Base-by-base conservation (phyloP, 2,888 invertebrate genomes). In the Ennomos erosarius region DNA sequence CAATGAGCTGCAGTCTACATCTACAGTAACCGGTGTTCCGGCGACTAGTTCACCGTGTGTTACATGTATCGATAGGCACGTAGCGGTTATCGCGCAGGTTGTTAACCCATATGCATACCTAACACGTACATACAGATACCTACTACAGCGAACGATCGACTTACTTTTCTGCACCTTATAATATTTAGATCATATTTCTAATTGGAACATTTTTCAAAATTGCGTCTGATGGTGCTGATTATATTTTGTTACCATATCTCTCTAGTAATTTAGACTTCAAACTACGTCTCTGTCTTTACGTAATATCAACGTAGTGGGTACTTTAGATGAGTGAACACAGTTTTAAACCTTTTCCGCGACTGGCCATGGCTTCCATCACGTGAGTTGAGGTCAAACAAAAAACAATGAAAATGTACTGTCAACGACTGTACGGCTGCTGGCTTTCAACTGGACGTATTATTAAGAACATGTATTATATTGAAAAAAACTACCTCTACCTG, bases 41-140 rank as follows among this genome's bases (percentile, higher is more conserved):
- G 16, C 51, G 50, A 38, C 44, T 48, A 55, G 40, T 11, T 37
- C 52, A 46, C 42, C 49, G 55, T 44, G 43, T 12, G n/a, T n/a
- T n/a, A 47, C 40, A 42, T 53, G 49, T 48, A 51, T 42, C 54
- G 62, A 62, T 59, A 66, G 48, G 53, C 52, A 46, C 49, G 55
- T 70, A 76, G 76, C 73, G 75, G 75, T 72, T 75, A 74, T 75
- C 73, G 67, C 68, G 65, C 47, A 62, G 73, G 75, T 68, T 69
- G 71, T 73, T 76, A 73, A 74, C 76, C 76, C 66, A 73, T 64
- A 70, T 75, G 62, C 75, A 70, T 69, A 68, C 54, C 55, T 54
- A 54, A 44, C 65, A 48, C 54, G 57, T 52, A 34, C 58, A 38
- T 52, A 34, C 58, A 38, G 49, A 46, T 36, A 38, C 40, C 36